A percentile compares a stretch with the other conserved stretches of the same genome.
Conservation (phyloP, 2,797 vertebrate species). For the Gorsachius magnificus region DNA sequence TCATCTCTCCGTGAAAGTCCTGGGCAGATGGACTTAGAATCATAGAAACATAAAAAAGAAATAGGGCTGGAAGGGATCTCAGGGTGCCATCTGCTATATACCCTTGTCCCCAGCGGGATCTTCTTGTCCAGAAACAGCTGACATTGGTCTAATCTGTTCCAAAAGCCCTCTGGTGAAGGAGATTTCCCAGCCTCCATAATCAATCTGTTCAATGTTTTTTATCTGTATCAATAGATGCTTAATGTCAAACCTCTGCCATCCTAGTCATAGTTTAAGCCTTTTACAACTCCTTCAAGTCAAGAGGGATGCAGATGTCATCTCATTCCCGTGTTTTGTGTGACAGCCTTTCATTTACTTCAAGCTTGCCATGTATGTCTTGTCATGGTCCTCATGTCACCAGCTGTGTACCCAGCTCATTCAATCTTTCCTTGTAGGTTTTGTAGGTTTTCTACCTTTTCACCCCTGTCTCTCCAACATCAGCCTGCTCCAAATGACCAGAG, state of each 20-base stretch:
- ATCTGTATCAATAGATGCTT: neutral
- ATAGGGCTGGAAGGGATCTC: constrained; percentile 7
- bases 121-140: neutral
- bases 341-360: neutral
- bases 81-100: neutral
- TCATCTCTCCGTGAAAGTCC: neutral
- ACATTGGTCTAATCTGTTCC: neutral
- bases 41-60: constrained; percentile 24
- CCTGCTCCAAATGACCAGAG: neutral
- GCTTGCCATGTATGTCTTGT: neutral
- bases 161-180: neutral
- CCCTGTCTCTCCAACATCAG: neutral
- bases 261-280: neutral
- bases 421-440: neutral
- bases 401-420: neutral
- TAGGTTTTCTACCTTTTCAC: neutral
- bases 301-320: neutral
- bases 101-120: neutral
- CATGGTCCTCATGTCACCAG: rapidly evolving
- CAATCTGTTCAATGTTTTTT: neutral
- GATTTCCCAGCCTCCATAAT: neutral
- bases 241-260: neutral
- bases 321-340: rapidly evolving
- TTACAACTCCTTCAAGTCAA: neutral
- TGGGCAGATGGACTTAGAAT: constrained; percentile 37